These are phyloP conservation scores for Lamprologus callipterus DNA, from an alignment of 2,113 vertebrate genomes.

Conservation along the genomic window DNA sequence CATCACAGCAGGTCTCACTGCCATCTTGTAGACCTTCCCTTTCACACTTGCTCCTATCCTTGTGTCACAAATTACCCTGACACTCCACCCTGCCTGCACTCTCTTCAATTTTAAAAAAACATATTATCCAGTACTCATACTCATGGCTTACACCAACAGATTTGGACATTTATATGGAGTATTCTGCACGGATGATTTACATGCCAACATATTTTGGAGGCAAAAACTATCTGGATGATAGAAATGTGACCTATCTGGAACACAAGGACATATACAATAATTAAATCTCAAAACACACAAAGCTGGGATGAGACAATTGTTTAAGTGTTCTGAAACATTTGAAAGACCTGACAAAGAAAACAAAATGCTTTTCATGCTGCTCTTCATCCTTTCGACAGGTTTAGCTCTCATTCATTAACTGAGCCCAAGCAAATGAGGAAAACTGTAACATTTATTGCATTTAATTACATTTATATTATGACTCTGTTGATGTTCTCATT, in stretches of 20 bases:
- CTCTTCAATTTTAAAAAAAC: neutral
- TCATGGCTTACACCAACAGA: neutral
- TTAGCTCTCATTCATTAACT: neutral
- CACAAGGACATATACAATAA: neutral
- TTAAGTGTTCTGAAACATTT: neutral
- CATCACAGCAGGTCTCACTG: neutral
- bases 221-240: neutral
- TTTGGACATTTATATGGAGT: neutral
- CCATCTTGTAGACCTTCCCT: neutral
- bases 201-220: neutral
- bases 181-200: neutral
- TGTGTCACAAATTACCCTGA: neutral
- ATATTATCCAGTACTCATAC: neutral
- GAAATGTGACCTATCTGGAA: neutral
- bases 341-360: neutral
- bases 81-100: neutral
- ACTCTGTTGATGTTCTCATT: neutral
- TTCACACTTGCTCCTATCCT: neutral
- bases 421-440: neutral
- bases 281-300: neutral
- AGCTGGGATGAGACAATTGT: neutral
- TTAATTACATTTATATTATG: neutral
- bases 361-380: accelerated
- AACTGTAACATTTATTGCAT: neutral
- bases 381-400: neutral